A percentile compares a stretch with the other conserved stretches of the same genome.
These are phyloP conservation scores for Odontothrips loti DNA, from an alignment of 2,888 invertebrate genomes.

Conservation along the genomic window DNA sequence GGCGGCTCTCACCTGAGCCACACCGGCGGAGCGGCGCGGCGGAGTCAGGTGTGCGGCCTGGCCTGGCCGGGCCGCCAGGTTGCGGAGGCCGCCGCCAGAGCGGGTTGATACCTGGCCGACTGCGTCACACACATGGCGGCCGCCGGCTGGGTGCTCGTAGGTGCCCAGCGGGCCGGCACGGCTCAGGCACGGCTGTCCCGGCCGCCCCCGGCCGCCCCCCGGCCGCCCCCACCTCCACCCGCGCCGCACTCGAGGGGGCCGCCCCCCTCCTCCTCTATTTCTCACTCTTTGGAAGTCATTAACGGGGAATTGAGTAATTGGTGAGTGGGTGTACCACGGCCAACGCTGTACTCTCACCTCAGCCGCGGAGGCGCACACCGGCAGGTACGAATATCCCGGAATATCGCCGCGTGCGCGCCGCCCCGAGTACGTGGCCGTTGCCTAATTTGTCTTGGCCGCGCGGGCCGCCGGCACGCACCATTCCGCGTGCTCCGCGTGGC, in stretches of 20 bases:
- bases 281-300: neutral
- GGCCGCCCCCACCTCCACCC: neutral
- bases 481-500: too few relatives aligned
- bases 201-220: neutral
- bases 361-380: neutral
- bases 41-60: neutral
- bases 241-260: neutral
- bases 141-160: neutral
- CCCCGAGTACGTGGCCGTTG: too few relatives aligned
- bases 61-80: neutral
- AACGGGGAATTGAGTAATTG: neutral
- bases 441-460: too few relatives aligned
- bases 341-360: neutral
- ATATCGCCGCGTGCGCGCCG: too few relatives aligned
- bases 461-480: too few relatives aligned
- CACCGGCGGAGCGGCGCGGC: neutral
- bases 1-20: neutral
- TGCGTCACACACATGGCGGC: constrained; percentile 19
- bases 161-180: neutral
- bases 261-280: neutral
- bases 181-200: too few relatives aligned
- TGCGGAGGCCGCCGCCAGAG: neutral
- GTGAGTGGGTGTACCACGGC: neutral
- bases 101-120: constrained; percentile 8
- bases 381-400: too few relatives aligned